Conservation (phyloP, 2,797 vertebrate species). For the Pampus argenteus region DNA sequence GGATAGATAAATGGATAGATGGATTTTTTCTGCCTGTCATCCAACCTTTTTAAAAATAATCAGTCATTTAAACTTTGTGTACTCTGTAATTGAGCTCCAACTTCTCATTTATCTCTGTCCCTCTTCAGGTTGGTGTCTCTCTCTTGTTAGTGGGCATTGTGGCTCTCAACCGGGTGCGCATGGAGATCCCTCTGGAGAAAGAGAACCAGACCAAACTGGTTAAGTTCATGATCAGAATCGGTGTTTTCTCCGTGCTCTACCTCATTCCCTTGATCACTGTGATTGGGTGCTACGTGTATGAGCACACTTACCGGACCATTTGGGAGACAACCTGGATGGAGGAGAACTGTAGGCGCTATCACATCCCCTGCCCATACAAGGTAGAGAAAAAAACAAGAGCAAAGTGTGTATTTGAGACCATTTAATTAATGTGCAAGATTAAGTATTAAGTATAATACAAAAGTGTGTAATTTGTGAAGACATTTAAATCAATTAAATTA, state of each 20-base stretch:
- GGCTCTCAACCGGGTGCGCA: constrained; percentile 95
- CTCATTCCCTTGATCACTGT: constrained; percentile 95
- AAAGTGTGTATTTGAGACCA: neutral
- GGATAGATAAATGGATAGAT: constrained; percentile 19
- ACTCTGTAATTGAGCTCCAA: neutral
- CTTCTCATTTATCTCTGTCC: neutral
- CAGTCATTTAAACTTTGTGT: neutral
- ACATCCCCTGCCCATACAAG: constrained; percentile 95
- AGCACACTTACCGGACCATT: constrained; percentile 90
- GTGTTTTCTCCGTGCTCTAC: constrained; percentile 96
- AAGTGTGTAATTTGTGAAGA: no score
- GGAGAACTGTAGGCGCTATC: constrained; percentile 92
- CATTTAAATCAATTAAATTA: no score
- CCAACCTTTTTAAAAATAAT: constrained; percentile 10
- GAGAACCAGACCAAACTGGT: constrained; percentile 99
- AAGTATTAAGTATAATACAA: no score
- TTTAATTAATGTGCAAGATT: no score
- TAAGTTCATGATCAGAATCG: constrained; percentile 99
- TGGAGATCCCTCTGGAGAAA: constrained; percentile 97
- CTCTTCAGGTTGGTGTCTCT: constrained; percentile 86
- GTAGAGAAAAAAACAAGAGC: constrained; percentile 58
- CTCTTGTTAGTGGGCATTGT: constrained; percentile 95
- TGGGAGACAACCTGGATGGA: constrained; percentile 98
- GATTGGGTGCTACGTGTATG: constrained; percentile 96
- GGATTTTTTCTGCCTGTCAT: constrained; percentile 16